Evolutionary conservation across 2,797 vertebrate genomes (phyloP), one percentile per base, ranked within the genome.

Genomic region (Momotus momota): DNA sequence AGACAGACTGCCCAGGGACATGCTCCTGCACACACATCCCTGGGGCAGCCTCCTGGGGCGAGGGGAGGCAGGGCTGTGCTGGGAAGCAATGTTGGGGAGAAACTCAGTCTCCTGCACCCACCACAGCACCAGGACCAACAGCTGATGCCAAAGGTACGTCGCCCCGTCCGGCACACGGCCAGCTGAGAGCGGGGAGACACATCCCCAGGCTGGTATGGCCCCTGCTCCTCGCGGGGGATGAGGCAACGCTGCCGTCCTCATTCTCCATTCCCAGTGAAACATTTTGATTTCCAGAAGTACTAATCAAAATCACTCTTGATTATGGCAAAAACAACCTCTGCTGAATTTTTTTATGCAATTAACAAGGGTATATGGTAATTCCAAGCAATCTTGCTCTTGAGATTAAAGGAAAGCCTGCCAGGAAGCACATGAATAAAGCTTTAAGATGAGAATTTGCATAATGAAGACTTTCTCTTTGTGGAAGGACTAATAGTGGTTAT

Each of bases 391-490:
- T 98, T 94, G 93, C 97, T 97, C 97, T 97, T 98, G 96, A 98
- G 97, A 98, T 97, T 98, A 98, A 98, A 97, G 95, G 90, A 97
- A 97, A 98, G 96, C 95, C 97, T 98, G 97, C 97, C 98, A 98
- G 97, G 97, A 98, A 98, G 98, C 96, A 97, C 93, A 97, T 20
- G 97, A 98, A 97, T 97, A 97, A 97, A 97, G 96, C 97, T 96
- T 97, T 97, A 98, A 98, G 96, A 98, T 97, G 96, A 97, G 96
- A 97, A 98, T 98, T 98, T 98, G 97, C 97, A 98, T 98, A 98
- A 98, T 98, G 97, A 98, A 97, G 96, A 96, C 88, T 92, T 93
- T 95, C 83, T 95, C 96, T 97, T 95, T 86, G 74, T 91, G 81
- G 66, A 95, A 46, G 71, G 86, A 77, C 88, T 96, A 92, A 92